Evolutionary conservation across 2,888 invertebrate species (phyloP).

Genomic region (Melinaea menophilus): DNA sequence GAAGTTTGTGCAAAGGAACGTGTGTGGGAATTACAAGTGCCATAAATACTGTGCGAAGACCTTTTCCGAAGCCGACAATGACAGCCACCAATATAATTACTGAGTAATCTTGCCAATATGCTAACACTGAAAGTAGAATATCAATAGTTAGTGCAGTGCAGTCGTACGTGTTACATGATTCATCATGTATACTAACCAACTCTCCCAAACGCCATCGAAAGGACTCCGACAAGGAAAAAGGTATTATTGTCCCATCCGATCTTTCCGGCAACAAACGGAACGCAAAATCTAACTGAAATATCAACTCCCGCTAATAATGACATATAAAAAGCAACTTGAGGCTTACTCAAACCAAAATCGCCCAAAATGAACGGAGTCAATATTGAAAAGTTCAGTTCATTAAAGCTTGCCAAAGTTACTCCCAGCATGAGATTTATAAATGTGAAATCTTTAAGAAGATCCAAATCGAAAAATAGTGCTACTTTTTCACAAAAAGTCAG

Average conservation of each 20-base stretch:
- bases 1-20: conserved; percentile 82
- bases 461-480: conserved; percentile 82
- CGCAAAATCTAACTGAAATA: conserved; percentile 80
- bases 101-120: conserved; percentile 77
- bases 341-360: conserved; percentile 79
- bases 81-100: conserved; percentile 79
- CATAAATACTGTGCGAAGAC: conserved; percentile 85
- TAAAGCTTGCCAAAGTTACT: conserved; percentile 83
- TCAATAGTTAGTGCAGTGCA: neutral
- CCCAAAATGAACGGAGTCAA: conserved; percentile 85
- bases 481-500: conserved; percentile 76
- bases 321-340: conserved; percentile 82
- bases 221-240: conserved; percentile 83
- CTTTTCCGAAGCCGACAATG: conserved; percentile 84
- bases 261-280: conserved; percentile 83
- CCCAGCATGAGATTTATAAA: conserved; percentile 85
- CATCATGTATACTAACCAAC: conserved; percentile 64
- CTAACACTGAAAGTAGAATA: conserved; percentile 69
- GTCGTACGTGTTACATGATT: neutral
- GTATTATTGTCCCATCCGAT: conserved; percentile 84
- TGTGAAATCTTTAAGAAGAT: conserved; percentile 81
- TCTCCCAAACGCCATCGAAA: conserved; percentile 82
- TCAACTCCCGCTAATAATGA: conserved; percentile 83
- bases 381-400: conserved; percentile 85
- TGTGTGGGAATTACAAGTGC: conserved; percentile 84